Conservation (phyloP, 2,113 vertebrate genomes). For the Ginglymostoma cirratum region DNA sequence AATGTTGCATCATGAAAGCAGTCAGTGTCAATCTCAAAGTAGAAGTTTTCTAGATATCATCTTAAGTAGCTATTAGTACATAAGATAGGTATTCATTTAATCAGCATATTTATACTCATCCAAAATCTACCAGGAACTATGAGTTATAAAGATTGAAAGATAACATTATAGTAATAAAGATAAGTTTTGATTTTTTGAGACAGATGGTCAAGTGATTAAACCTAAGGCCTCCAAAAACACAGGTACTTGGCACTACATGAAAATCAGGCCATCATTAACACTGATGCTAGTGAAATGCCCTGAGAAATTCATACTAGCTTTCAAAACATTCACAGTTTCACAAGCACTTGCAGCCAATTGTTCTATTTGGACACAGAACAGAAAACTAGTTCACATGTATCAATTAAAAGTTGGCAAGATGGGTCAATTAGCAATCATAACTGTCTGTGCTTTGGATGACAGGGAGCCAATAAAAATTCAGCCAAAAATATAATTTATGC, state of each 20-base stretch:
- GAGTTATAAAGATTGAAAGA: neutral
- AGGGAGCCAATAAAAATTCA: neutral
- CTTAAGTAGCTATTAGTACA: neutral
- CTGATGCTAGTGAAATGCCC: neutral
- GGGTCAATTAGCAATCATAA: neutral
- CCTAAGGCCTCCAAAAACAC: neutral
- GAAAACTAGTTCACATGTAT: neutral
- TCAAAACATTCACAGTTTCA: constrained; percentile 15
- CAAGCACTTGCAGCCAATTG: constrained; percentile 4
- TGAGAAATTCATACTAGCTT: neutral
- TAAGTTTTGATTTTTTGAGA: neutral
- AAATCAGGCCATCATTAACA: neutral
- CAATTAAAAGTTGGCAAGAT: constrained; percentile 36
- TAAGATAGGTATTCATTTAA: neutral
- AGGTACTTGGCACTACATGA: neutral
- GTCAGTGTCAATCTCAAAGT: neutral
- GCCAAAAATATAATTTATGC: neutral
- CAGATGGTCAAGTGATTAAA: constrained; percentile 29
- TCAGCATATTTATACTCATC: neutral
- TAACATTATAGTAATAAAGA: neutral
- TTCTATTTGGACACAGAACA: neutral
- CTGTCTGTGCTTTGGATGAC: neutral
- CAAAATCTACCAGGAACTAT: neutral
- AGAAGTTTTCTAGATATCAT: neutral
- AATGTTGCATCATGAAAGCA: neutral